Evolutionary conservation across 2,797 vertebrate genomes (phyloP).

Genomic region (Hyperoplus immaculatus): DNA sequence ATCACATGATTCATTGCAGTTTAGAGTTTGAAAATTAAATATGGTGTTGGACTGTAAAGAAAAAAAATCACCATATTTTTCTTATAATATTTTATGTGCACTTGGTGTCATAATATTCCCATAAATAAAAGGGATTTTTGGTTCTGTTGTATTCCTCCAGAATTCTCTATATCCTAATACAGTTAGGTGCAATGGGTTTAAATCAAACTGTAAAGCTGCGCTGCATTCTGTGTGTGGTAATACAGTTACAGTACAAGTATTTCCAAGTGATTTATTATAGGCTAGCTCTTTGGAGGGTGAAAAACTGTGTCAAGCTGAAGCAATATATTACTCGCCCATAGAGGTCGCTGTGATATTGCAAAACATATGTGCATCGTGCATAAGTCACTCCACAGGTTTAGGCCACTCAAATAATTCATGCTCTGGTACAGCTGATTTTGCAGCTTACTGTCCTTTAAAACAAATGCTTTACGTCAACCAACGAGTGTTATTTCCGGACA

Average conservation of each 20-base stretch:
- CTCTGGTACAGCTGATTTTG: slow-evolving; percentile 53
- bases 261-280: slow-evolving; percentile 43
- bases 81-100: background rate
- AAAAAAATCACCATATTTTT: background rate
- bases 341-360: slow-evolving; percentile 87
- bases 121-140: background rate
- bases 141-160: slow-evolving; percentile 5
- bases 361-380: slow-evolving; percentile 59
- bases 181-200: slow-evolving; percentile 2
- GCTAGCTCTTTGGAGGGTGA: slow-evolving; percentile 10
- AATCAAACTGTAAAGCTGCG: slow-evolving; percentile 25
- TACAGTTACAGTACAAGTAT: slow-evolving; percentile 16
- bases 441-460: slow-evolving; percentile 42
- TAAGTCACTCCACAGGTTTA: slow-evolving; percentile 71
- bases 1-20: background rate
- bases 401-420: slow-evolving; percentile 41
- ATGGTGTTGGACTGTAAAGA: background rate
- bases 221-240: slow-evolving; percentile 15
- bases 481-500: background rate
- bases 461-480: slow-evolving; percentile 5
- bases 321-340: slow-evolving; percentile 70
- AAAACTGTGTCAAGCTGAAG: background rate
- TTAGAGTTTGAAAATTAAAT: background rate
- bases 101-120: background rate
- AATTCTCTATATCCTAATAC: background rate